Evolutionary conservation across 2,888 invertebrate genomes (phyloP), one percentile per base, ranked within the genome.

Genomic region (Lepidochrysops patricia): DNA sequence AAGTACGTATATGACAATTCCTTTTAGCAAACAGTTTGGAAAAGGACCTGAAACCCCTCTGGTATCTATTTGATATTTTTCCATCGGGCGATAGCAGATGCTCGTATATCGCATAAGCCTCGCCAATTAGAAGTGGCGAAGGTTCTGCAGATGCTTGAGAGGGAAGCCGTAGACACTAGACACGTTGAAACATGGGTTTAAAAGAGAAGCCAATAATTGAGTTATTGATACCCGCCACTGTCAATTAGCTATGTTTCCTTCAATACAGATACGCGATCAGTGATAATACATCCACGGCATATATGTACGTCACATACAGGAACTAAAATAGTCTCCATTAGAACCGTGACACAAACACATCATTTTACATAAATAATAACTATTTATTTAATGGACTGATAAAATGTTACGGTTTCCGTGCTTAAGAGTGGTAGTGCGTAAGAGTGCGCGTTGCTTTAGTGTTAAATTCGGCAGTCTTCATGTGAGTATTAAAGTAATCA

Each of bases 231-330:
- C n/a, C n/a, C n/a, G n/a, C n/a, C n/a, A n/a, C n/a, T n/a, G n/a
- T n/a, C n/a, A n/a, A n/a, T 43, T 54, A 27, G 27, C 29, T 27
- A 27, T 19, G 12, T 54, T 29, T 54, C 54, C 32, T 29, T 32
- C 32, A 32, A 27, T 54, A 27, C 19, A 29, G 27, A 26, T 26
- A 29, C 26, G 27, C 19, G 29, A 54, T 27, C 54, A 19, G 15
- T 15, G 27, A 54, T 54, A 27, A 32, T 54, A 29, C 15, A 27
- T 12, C 7, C 4, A 19, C 43, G 12, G 43, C 19, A n/a, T 34
- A 43, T 43, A 43, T 43, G 56, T 61, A 56, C 60, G 57, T 60
- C 57, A 37, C 26, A 26, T 35, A 35, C 37, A 37, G 35, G 37
- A 57, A 25, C 54, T 32, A 12, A n/a, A 54, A 54, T 32, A 54